Evolutionary conservation across 2,888 invertebrate species (phyloP), one percentile per base, ranked within the genome.

Genomic region (Amphipoea lucens): DNA sequence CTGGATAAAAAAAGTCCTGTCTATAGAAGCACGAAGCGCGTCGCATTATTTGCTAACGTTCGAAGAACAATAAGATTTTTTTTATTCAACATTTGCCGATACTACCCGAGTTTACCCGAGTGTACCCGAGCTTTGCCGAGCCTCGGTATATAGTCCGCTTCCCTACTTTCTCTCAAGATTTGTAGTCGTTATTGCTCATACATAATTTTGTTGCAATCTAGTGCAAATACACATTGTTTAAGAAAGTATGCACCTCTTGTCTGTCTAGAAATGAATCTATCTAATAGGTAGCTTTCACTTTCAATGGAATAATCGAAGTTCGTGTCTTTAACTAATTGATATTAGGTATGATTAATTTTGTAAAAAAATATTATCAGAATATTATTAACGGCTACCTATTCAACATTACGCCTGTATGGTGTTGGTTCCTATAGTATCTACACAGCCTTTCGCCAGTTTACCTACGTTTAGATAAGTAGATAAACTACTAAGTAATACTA

Each of bases 1-100:
- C 91, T 91, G 88, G 87, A 85, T 88, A 89, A 90, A 90, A 90
- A 88, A 87, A 60, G 83, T 83, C 81, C 84, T 82, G 72, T 79
- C 76, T 77, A 69, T 57, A 78, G 60, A 68, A 36, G 54, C 79
- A 68, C 80, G 83, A 74, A 75, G 74, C 74, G 66, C 73, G 42
- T 7, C 54, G 82, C 79, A 78, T 73, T 73, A 65, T 73, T 65
- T 69, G 80, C 69, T 73, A 62, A 74, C 67, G 45, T 67, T 79
- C 40, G 51, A 75, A 73, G 69, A 69, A 85, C 74, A 85, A 60
- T 20, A 36, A 40, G n/a, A n/a, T 74, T 75, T 81, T 84, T 84
- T 85, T 77, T 72, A 42, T 72, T 66, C 17, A 54, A 42, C 45
- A 45, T 66, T 67, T 67, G 65, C 62, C 65, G 83, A 77, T 54